Evolutionary conservation across 2,888 invertebrate species (phyloP), one percentile per base, ranked within the genome.

Genomic region (Dromius quadrimaculatus): DNA sequence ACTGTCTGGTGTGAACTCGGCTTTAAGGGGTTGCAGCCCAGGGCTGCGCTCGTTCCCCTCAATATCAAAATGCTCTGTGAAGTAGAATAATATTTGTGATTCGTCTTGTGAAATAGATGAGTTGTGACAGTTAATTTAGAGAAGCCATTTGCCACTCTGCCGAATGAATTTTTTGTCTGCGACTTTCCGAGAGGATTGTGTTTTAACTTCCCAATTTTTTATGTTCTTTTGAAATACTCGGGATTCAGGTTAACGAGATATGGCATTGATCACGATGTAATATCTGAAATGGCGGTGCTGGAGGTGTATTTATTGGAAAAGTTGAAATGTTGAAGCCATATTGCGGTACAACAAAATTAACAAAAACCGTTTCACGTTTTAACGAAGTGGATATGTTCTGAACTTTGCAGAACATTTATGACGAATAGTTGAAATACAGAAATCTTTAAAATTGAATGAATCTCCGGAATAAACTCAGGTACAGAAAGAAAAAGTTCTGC

Each of bases 101-200:
- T 70, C 50, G 70, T 70, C 70, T 70, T 47, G 15, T 50, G 62
- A 47, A 23, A 23, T 22, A 50, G 47, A 70, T 70, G 62, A 70
- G 50, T 50, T 62, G 45, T 70, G 70, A 70, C 70, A 70, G 70
- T 70, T 70, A 70, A 70, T 70, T 70, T 70, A 70, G 47, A 20
- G 61, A 36, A 34, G 62, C 62, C 38, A 70, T 70, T 70, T 70
- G 61, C 70, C 62, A 62, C 62, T 70, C 23, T 50, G 34, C 11
- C 5, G 68, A 45, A 68, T 68, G 68, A 68, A 68, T 68, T 68
- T 68, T 43, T 68, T 41, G 50, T 54, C 13, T 54, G 50, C 2
- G 28, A 23, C 6, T 13, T 41, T 15, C 23, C 23, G 50, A 54
- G 50, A 28, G 50, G 50, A 54, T 54, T 54, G 50, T 54, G 50